These are phyloP conservation scores for Caenorhabditis panamensis DNA, from an alignment of 2,888 invertebrate genomes.

Conservation along the genomic window DNA sequence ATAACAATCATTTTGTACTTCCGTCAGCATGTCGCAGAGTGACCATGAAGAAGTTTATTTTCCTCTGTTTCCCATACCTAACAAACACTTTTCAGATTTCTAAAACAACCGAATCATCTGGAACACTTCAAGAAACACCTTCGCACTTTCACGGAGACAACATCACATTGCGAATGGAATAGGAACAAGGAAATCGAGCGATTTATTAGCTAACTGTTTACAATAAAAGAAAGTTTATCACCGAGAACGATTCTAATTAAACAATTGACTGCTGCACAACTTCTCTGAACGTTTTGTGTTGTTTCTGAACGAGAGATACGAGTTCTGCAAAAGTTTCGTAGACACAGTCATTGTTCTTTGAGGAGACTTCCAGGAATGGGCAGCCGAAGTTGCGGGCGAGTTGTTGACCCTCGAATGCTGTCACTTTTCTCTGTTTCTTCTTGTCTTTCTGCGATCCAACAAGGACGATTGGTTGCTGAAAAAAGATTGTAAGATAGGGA, in stretches of 20 bases:
- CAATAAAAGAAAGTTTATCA: conserved; percentile 15
- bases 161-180: conserved; percentile 33
- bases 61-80: background rate
- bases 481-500: conserved; percentile 1
- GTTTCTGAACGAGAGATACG: conserved; percentile 48
- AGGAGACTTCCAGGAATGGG: conserved; percentile 67
- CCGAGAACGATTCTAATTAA: conserved; percentile 18
- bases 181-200: conserved; percentile 18
- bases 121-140: conserved; percentile 55
- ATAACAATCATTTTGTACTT: conserved; percentile 48
- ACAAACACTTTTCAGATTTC: conserved; percentile 28
- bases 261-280: conserved; percentile 36
- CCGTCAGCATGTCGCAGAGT: conserved; percentile 36
- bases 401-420: conserved; percentile 61
- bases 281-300: conserved; percentile 36
- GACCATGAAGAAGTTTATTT: conserved; percentile 30
- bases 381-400: conserved; percentile 54
- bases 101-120: conserved; percentile 33
- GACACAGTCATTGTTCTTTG: conserved; percentile 66
- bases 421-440: conserved; percentile 58
- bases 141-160: conserved; percentile 8
- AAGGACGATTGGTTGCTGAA: conserved; percentile 63
- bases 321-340: conserved; percentile 62
- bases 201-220: conserved; percentile 31
- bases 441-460: conserved; percentile 64